phyloP scores from a whole-genome alignment of 2,888 invertebrate genomes.

The Scaeva pyrastri region DNA sequence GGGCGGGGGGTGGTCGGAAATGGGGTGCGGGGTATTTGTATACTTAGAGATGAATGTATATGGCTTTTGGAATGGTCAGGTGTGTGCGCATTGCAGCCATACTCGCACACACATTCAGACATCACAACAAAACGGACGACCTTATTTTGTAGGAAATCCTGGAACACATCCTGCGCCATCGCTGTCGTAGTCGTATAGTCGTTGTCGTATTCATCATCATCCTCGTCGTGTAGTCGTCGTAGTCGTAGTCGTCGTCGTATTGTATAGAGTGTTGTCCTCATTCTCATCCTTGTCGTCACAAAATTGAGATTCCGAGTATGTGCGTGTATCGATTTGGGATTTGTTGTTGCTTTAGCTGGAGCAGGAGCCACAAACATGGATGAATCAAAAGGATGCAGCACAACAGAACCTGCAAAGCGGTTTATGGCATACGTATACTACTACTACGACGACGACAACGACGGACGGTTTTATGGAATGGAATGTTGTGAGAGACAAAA shows the following conservation, averaged over 20 bases:
- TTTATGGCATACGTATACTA: not conserved
- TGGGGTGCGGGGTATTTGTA: constrained; percentile 53
- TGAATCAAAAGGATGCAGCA: constrained; percentile 65
- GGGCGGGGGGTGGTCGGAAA: constrained; percentile 56
- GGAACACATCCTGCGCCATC: constrained; percentile 69
- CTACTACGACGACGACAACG: not conserved
- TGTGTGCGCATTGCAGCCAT: constrained; percentile 75
- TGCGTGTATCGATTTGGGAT: constrained; percentile 66
- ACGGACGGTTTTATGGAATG: constrained; percentile 7
- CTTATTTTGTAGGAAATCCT: constrained; percentile 68
- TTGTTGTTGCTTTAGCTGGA: constrained; percentile 29
- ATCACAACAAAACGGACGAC: constrained; percentile 52
- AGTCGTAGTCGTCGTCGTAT: constrained; percentile 37
- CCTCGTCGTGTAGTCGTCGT: constrained; percentile 25
- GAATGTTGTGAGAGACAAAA: constrained; percentile 61
- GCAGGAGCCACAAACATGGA: constrained; percentile 42
- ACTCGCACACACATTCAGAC: constrained; percentile 45
- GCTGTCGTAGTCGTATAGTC: not conserved
- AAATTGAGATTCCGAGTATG: constrained; percentile 67
- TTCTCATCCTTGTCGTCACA: constrained; percentile 51
- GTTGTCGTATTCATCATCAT: not conserved
- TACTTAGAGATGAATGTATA: constrained; percentile 45
- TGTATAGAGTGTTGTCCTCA: constrained; percentile 28
- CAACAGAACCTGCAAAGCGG: constrained; percentile 8
- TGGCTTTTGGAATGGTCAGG: constrained; percentile 72